Percentiles rank a stretch among this genome's conserved stretches.
Evolutionary conservation across 1,140 invertebrate genomes (phyloP).

Genomic region (Drosophila ercepeae): DNA sequence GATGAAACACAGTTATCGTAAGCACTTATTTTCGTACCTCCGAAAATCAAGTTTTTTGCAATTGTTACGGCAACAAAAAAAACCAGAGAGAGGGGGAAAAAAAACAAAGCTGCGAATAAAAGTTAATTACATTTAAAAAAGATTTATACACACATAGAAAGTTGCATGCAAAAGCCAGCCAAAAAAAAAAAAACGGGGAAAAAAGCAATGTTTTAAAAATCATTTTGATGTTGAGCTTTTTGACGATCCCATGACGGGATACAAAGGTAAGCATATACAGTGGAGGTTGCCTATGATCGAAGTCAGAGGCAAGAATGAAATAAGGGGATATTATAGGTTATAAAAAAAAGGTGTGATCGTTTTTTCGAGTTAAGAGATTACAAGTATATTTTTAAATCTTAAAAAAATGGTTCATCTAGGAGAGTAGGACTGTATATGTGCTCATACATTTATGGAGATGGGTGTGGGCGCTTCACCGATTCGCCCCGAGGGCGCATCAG

Average conservation of each 20-base stretch:
- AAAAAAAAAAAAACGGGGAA: conserved; percentile 16
- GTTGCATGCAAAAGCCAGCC: conserved; percentile 61
- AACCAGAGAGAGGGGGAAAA: conserved; percentile 11
- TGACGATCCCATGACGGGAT: conserved; percentile 58
- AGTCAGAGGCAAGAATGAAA: no score
- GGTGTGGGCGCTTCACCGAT: conserved; percentile 57
- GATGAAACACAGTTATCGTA: conserved; percentile 64
- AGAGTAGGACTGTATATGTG: conserved; percentile 15
- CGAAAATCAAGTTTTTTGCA: conserved; percentile 71
- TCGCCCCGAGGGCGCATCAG: conserved; percentile 70
- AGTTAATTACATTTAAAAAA: conserved; percentile 76
- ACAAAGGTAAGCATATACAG: conserved; percentile 8
- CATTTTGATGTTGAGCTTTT: conserved; percentile 75
- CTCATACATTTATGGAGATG: conserved; percentile 41
- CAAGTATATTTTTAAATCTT: no score
- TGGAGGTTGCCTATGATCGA: not conserved
- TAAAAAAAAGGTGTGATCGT: no score
- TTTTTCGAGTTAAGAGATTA: no score
- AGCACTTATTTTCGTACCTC: conserved; percentile 73
- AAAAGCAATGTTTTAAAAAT: conserved; percentile 40
- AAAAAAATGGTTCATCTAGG: not conserved
- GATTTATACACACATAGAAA: conserved; percentile 78
- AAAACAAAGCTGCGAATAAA: conserved; percentile 42
- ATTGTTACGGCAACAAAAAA: conserved; percentile 47
- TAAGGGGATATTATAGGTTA: no score